Conservation (phyloP, 1,140 invertebrate genomes). For the Cotesia typhae region DNA sequence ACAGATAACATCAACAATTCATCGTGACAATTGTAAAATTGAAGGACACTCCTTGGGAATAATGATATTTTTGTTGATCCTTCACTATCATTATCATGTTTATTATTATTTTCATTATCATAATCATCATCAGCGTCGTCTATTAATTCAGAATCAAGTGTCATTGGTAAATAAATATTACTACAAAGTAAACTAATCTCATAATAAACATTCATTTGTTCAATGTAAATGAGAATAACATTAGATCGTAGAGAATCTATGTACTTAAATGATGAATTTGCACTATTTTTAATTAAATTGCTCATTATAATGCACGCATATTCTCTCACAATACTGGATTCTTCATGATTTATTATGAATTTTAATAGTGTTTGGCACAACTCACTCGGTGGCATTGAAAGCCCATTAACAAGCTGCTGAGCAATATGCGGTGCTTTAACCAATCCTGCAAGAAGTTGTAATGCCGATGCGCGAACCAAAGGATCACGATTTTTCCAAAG, state of each 20-base stretch:
- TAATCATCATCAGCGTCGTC: slow-evolving; percentile 29
- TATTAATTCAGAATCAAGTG: slow-evolving; percentile 48
- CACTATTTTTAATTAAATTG: slow-evolving; percentile 55
- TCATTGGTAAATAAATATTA: slow-evolving; percentile 49
- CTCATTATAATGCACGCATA: slow-evolving; percentile 57
- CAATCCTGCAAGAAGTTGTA: slow-evolving; percentile 65
- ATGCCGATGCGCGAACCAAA: slow-evolving; percentile 63
- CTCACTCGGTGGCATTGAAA: slow-evolving; percentile 50
- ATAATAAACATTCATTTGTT: slow-evolving; percentile 54
- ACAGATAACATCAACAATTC: slow-evolving; percentile 48
- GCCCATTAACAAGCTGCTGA: slow-evolving; percentile 58
- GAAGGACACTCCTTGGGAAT: slow-evolving; percentile 49
- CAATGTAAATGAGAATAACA: slow-evolving; percentile 51
- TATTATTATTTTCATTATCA: background rate
- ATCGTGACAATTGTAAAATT: slow-evolving; percentile 54
- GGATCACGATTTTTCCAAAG: slow-evolving; percentile 67
- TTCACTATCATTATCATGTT: slow-evolving; percentile 38
- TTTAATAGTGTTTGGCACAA: slow-evolving; percentile 53
- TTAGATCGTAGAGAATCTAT: slow-evolving; percentile 52
- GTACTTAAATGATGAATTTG: slow-evolving; percentile 49
- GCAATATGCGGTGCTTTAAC: slow-evolving; percentile 55
- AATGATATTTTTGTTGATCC: slow-evolving; percentile 43
- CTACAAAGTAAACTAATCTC: slow-evolving; percentile 55
- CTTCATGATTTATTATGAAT: slow-evolving; percentile 50
- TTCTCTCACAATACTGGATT: slow-evolving; percentile 59